Conservation (phyloP, 1,140 invertebrate species). For the Musca vetustissima region DNA sequence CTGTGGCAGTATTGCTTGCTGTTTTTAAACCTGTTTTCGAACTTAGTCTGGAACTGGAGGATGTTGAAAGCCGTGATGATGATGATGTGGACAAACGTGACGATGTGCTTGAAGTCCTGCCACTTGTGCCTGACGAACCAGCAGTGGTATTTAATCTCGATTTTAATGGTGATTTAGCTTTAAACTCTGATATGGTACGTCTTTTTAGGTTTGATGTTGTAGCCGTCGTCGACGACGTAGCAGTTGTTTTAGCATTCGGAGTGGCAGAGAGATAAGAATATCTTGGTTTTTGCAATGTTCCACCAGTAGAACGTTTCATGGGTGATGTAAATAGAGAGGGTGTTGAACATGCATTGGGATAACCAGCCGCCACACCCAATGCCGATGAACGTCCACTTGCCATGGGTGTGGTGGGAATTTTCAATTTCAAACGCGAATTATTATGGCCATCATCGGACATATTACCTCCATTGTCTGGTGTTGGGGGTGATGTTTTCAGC, state of each 20-base stretch:
- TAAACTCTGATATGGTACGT: constrained; percentile 17
- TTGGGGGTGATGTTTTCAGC: constrained; percentile 25
- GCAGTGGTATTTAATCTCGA: neutral
- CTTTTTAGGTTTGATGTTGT: neutral
- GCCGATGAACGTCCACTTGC: neutral
- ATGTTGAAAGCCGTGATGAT: neutral
- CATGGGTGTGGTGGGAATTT: constrained; percentile 16
- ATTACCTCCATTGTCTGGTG: neutral
- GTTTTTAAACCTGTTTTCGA: constrained; percentile 1
- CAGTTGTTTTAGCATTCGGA: neutral
- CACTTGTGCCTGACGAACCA: neutral
- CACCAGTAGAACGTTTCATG: neutral
- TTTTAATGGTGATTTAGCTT: constrained; percentile 18
- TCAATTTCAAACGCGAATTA: neutral
- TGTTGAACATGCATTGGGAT: constrained; percentile 25
- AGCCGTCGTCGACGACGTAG: neutral
- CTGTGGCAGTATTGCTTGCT: neutral
- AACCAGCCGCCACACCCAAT: neutral
- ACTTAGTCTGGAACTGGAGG: neutral
- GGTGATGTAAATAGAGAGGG: constrained; percentile 11
- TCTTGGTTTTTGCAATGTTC: neutral
- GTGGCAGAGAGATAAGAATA: constrained; percentile 21
- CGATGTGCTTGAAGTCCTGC: neutral
- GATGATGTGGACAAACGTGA: neutral
- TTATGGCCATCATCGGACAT: too few species aligned